phyloP scores from a whole-genome alignment of 2,797 vertebrate species.

The Esox masquinongy region DNA sequence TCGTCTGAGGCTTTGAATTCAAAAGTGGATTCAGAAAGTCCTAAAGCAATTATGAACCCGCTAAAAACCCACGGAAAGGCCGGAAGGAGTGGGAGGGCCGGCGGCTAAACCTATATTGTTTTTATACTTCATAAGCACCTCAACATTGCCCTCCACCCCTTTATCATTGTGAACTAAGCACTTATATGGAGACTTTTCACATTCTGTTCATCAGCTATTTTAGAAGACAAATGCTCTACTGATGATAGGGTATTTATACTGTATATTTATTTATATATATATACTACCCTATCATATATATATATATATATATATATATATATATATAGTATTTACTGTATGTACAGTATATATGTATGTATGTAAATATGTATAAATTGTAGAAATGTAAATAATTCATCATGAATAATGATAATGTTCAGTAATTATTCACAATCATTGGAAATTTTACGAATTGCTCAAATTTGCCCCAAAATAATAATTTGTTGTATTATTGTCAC shows the following conservation, averaged over 20 bases:
- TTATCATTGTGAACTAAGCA: constrained; percentile 23
- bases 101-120: constrained; percentile 73
- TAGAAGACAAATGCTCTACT: not conserved
- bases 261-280: no score
- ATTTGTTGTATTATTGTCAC: no score
- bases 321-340: no score
- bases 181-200: constrained; percentile 8
- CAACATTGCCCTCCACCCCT: constrained; percentile 17
- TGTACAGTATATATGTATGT: no score
- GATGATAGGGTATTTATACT: not conserved
- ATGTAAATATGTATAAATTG: no score
- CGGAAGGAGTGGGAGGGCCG: constrained; percentile 49
- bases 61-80: constrained; percentile 41
- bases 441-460: no score
- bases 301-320: no score
- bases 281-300: no score
- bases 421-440: no score
- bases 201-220: constrained; percentile 19
- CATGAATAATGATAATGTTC: no score
- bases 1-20: constrained; percentile 85
- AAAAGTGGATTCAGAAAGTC: constrained; percentile 81
- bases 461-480: no score
- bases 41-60: constrained; percentile 83
- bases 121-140: constrained; percentile 54
- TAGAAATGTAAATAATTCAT: no score